Conservation (phyloP, 2,113 vertebrate genomes). For the Holacanthus passer region DNA sequence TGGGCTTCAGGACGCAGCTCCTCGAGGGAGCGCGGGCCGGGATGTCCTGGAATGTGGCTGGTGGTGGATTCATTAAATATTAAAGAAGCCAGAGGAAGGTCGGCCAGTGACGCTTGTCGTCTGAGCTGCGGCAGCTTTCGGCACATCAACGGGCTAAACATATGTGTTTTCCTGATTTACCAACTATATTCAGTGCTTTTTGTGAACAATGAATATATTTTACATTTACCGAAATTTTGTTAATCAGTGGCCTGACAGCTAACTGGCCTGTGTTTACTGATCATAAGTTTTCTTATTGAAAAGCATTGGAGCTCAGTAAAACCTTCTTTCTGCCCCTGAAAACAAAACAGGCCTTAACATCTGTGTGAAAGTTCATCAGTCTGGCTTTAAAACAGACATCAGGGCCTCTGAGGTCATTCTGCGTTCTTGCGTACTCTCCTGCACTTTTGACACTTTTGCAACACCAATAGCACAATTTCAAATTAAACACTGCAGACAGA, state of each 20-base stretch:
- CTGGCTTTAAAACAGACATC: no score
- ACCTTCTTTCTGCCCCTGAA: neutral
- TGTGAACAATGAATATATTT: neutral
- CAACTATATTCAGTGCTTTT: no score
- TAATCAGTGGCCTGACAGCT: neutral
- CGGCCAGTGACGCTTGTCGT: neutral
- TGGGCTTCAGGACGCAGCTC: conserved; percentile 26
- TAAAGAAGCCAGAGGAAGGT: conserved; percentile 22
- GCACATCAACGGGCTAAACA: neutral
- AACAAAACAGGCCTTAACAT: neutral
- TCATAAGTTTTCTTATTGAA: neutral
- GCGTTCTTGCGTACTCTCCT: neutral
- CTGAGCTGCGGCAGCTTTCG: neutral
- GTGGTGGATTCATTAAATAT: conserved; percentile 60
- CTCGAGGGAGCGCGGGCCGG: conserved; percentile 41
- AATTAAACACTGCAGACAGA: neutral
- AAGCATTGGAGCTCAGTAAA: neutral
- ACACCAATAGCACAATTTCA: no score
- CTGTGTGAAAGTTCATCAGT: no score
- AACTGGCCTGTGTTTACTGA: no score
- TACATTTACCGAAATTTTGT: neutral
- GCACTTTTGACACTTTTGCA: neutral
- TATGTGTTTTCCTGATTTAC: no score
- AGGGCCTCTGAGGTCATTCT: neutral
- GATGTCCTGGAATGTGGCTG: conserved; percentile 60